Conservation (phyloP, 2,113 vertebrate genomes). For the Coregonus clupeaformis region DNA sequence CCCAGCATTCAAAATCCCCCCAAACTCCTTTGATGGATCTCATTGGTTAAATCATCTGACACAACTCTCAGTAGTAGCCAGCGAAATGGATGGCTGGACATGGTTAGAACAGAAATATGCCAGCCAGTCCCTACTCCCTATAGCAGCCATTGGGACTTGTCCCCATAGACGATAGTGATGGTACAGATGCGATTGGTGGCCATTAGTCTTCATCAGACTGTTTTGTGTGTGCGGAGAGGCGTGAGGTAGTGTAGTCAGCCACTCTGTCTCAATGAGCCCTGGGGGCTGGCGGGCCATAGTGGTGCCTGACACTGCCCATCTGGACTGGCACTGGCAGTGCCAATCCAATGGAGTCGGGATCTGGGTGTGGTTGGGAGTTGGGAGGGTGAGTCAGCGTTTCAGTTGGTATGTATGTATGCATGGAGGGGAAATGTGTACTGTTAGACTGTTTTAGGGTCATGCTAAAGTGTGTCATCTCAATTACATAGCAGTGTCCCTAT, state of each 20-base stretch:
- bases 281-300: constrained; percentile 12
- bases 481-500: no score
- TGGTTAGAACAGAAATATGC: not conserved
- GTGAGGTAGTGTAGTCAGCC: constrained; percentile 30
- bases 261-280: constrained; percentile 44
- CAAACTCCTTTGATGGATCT: not conserved
- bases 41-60: not conserved
- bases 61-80: not conserved
- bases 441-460: no score
- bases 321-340: constrained; percentile 41
- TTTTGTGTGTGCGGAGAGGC: constrained; percentile 23
- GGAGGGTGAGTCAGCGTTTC: constrained; percentile 33
- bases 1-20: constrained; percentile 8
- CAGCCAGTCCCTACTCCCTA: not conserved
- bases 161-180: not conserved
- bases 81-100: not conserved
- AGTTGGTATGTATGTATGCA: not conserved
- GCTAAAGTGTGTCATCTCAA: no score
- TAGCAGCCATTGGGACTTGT: not conserved
- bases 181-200: constrained; percentile 3
- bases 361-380: constrained; percentile 39
- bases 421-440: no score
- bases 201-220: constrained; percentile 30
- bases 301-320: constrained; percentile 47
- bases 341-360: constrained; percentile 26